Evolutionary conservation across 1,140 invertebrate genomes (phyloP), one percentile per base, ranked within the genome.

Genomic region (Eumaeus atala): DNA sequence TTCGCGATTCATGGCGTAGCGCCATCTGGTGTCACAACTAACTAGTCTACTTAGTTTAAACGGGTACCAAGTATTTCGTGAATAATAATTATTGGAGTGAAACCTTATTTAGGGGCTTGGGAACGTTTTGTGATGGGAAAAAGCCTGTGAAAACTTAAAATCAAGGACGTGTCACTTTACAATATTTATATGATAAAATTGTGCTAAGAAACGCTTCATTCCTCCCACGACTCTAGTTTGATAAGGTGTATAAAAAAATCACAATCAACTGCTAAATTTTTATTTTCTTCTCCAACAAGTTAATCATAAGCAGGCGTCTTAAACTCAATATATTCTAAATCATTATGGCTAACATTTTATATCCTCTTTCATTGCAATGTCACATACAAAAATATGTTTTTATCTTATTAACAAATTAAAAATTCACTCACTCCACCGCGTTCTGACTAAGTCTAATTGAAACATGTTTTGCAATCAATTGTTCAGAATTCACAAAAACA

Each of bases 341-440:
- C 69, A 74, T 81, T 78, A 84, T 74, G 66, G 70, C 74, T 84
- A 74, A 75, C 71, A 72, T 67, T 78, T 72, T 58, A 75, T 70
- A 74, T 67, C 59, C 61, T 68, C 67, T 72, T 68, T 69, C 68
- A 74, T 72, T 72, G 64, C 66, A 77, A n/a, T 70, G 67, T 82
- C 72, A 78, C 65, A 76, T 84, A 86, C 66, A 84, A 86, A 84
- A 84, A 82, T 85, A 86, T 84, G 64, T 74, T 70, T 66, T 76
- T 77, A 71, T 70, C 68, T 81, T 71, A 63, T 70, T 73, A 80
- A 71, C 75, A 80, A 77, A 28, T 28, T 70, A 66, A 83, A 85
- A 80, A 78, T 72, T 67, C 78, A 82, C 70, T 75, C 72, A 72
- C 75, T 66, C 69, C 71, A 72, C 70, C 73, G 66, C 72, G 64